Conservation (phyloP, 2,888 invertebrate genomes). For the Deilephila elpenor region DNA sequence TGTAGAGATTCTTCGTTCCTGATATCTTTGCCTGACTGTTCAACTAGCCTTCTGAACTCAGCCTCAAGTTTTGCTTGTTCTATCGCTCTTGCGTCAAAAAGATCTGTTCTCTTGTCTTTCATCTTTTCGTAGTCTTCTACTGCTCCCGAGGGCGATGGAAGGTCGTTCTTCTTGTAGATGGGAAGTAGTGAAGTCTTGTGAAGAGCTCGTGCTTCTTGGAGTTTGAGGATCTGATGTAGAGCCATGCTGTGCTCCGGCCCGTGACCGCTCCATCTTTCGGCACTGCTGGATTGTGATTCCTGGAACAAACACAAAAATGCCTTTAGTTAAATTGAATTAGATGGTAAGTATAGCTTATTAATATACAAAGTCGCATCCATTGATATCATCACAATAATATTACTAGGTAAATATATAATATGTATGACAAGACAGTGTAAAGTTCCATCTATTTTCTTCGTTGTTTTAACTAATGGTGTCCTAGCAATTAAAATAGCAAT, state of each 20-base stretch:
- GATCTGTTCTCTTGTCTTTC: slow-evolving; percentile 60
- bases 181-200: slow-evolving; percentile 84
- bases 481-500: slow-evolving; percentile 10
- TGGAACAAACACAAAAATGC: slow-evolving; percentile 77
- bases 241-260: slow-evolving; percentile 96
- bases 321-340: background rate
- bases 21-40: slow-evolving; percentile 81
- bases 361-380: background rate
- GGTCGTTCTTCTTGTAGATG: slow-evolving; percentile 75
- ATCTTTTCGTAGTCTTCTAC: slow-evolving; percentile 29
- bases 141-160: slow-evolving; percentile 72
- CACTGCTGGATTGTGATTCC: slow-evolving; percentile 92
- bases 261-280: slow-evolving; percentile 95
- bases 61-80: slow-evolving; percentile 84
- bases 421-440: background rate
- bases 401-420: background rate
- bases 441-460: background rate
- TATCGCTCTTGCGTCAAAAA: slow-evolving; percentile 72
- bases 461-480: background rate
- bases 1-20: slow-evolving; percentile 73
- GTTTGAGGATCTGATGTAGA: slow-evolving; percentile 95
- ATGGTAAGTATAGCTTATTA: background rate
- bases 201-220: slow-evolving; percentile 93
- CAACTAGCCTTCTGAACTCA: slow-evolving; percentile 83
- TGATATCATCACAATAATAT: background rate